These are phyloP conservation scores for Ooceraea biroi DNA, from an alignment of 1,140 invertebrate species.

Conservation along the genomic window DNA sequence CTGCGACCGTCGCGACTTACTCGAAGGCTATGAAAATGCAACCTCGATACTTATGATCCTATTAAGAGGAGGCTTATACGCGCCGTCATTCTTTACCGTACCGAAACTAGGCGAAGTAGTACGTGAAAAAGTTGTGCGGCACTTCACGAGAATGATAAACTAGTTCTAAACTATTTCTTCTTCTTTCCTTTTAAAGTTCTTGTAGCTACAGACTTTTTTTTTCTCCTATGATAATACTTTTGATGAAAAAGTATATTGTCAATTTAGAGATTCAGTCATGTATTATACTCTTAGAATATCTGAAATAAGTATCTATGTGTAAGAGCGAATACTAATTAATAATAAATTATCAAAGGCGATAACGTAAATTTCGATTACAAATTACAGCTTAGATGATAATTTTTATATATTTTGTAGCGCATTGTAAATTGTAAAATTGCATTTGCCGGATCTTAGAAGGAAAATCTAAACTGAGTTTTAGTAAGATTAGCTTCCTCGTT, in stretches of 20 bases:
- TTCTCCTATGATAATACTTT: too few relatives aligned
- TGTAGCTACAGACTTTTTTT: too few relatives aligned
- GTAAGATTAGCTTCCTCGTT: too few relatives aligned
- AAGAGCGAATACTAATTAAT: too few relatives aligned
- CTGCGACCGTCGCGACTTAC: neutral
- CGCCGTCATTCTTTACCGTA: neutral
- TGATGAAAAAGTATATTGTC: too few relatives aligned
- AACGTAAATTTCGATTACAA: neutral
- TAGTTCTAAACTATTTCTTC: too few relatives aligned
- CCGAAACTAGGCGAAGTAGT: neutral
- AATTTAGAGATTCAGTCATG: too few relatives aligned
- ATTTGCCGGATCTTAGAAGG: neutral
- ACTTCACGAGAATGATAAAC: neutral
- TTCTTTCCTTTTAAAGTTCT: too few relatives aligned
- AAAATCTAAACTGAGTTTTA: too few relatives aligned
- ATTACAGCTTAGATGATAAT: neutral
- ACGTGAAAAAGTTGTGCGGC: neutral
- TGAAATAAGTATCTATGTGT: neutral
- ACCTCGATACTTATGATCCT: constrained; percentile 55
- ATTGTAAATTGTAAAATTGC: neutral
- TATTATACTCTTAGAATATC: neutral
- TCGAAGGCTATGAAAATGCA: constrained; percentile 57
- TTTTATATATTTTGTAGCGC: neutral
- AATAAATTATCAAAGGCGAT: neutral
- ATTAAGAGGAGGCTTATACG: constrained; percentile 60